Conservation (phyloP, 1,140 invertebrate genomes). For the Caligus rogercresseyi region DNA sequence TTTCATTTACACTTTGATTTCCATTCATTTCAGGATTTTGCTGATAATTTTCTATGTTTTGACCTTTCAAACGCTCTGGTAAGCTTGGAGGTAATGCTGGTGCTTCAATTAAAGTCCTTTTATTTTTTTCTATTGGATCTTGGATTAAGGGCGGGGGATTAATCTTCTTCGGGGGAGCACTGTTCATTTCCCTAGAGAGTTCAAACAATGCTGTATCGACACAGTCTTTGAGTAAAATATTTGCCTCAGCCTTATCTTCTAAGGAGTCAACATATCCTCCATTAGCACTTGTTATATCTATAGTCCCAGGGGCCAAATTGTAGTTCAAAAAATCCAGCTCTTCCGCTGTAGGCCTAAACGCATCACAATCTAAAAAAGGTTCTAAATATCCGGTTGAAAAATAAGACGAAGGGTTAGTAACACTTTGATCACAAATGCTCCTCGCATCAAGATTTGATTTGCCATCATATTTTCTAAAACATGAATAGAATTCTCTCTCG, state of each 20-base stretch:
- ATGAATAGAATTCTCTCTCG: neutral
- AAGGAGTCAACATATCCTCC: neutral
- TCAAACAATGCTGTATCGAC: neutral
- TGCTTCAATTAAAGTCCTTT: too few relatives aligned
- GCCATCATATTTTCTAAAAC: neutral
- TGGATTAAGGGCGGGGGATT: too few relatives aligned
- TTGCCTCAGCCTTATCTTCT: neutral
- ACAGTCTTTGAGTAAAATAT: neutral
- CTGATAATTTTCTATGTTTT: too few relatives aligned
- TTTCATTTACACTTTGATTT: neutral
- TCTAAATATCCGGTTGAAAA: neutral
- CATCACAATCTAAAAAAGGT: neutral
- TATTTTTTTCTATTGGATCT: too few relatives aligned
- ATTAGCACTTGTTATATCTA: neutral
- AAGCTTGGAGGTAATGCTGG: too few relatives aligned
- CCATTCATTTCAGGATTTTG: too few relatives aligned
- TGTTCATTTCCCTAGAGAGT: neutral
- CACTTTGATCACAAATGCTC: neutral
- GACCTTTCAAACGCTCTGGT: too few relatives aligned
- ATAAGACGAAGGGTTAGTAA: neutral
- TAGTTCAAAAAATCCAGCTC: neutral
- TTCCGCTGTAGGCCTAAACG: neutral
- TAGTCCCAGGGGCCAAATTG: neutral
- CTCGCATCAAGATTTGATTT: neutral
- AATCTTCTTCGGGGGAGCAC: too few relatives aligned